Evolutionary conservation across 30 jellyfish, hydroid and myxozoan species (phyloP).

Genomic region (Morbakka virulenta): DNA sequence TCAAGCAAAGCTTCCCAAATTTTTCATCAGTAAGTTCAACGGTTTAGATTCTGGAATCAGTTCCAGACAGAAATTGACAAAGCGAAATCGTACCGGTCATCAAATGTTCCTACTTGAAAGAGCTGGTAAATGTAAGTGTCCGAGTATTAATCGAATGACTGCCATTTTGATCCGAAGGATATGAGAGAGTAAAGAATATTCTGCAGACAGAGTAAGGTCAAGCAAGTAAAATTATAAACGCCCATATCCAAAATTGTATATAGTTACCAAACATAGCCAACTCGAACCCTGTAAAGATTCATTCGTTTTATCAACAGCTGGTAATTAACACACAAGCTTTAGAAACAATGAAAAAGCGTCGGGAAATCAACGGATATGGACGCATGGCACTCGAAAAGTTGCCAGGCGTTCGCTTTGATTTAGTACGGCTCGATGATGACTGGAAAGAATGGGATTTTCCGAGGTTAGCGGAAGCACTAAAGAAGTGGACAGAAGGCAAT

Average conservation of each 20-base stretch:
- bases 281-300: constrained; percentile 10
- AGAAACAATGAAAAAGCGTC: constrained; percentile 57
- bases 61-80: constrained; percentile 63
- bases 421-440: constrained; percentile 40
- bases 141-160: constrained; percentile 26
- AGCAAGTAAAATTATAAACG: constrained; percentile 65
- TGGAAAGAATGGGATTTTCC: constrained; percentile 56
- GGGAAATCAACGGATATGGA: constrained; percentile 33
- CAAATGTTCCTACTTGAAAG: constrained; percentile 61
- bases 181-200: constrained; percentile 65
- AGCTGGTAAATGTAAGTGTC: constrained; percentile 43
- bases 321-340: constrained; percentile 47
- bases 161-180: constrained; percentile 66
- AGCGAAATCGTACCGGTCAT: constrained; percentile 28
- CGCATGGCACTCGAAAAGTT: constrained; percentile 61
- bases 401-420: constrained; percentile 41
- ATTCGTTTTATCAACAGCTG: constrained; percentile 6
- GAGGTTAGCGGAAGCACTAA: constrained; percentile 29
- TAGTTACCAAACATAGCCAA: constrained; percentile 53
- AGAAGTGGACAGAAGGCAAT: constrained; percentile 48
- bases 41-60: constrained; percentile 67
- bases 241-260: constrained; percentile 53
- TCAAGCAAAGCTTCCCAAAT: too few species aligned
- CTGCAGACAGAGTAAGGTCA: too few species aligned
- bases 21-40: too few species aligned